Evolutionary conservation across 2,113 vertebrate species (phyloP).

Genomic region (Rissa tridactyla): DNA sequence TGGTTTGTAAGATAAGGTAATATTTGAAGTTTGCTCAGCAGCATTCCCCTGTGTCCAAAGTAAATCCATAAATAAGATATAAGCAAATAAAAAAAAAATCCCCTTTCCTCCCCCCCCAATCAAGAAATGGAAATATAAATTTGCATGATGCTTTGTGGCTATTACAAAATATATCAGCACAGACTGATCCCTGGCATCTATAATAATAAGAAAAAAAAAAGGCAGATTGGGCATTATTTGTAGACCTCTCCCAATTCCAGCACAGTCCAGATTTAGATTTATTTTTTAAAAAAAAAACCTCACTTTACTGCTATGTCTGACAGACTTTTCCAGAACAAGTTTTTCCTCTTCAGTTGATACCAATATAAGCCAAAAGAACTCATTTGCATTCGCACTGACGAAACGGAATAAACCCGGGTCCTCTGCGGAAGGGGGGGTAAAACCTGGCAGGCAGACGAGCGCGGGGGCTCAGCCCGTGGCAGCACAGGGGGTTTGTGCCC

Average conservation of each 20-base stretch:
- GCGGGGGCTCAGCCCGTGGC: neutral
- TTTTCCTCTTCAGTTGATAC: slow-evolving; percentile 49
- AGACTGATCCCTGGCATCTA: slow-evolving; percentile 22
- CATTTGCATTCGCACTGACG: neutral
- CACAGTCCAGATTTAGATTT: neutral
- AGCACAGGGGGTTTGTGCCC: neutral
- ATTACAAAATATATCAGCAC: slow-evolving; percentile 51
- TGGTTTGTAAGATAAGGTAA: slow-evolving; percentile 94
- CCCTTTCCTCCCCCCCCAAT: slow-evolving; percentile 52
- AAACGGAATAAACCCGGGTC: neutral
- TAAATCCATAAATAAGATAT: slow-evolving; percentile 94
- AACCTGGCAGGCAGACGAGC: neutral
- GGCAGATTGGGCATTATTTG: neutral
- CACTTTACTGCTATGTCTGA: slow-evolving; percentile 1
- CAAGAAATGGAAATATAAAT: slow-evolving; percentile 76
- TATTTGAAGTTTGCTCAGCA: slow-evolving; percentile 90
- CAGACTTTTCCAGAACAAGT: slow-evolving; percentile 50
- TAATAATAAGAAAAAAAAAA: neutral
- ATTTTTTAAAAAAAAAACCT: neutral
- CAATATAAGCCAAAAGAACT: neutral
- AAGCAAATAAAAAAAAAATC: slow-evolving; percentile 75
- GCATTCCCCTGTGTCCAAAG: slow-evolving; percentile 88
- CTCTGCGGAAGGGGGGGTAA: neutral
- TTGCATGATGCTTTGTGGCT: slow-evolving; percentile 69
- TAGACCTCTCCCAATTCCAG: neutral